Evolutionary conservation across 2,888 invertebrate species (phyloP).

Genomic region (Ceriagrion tenellum): DNA sequence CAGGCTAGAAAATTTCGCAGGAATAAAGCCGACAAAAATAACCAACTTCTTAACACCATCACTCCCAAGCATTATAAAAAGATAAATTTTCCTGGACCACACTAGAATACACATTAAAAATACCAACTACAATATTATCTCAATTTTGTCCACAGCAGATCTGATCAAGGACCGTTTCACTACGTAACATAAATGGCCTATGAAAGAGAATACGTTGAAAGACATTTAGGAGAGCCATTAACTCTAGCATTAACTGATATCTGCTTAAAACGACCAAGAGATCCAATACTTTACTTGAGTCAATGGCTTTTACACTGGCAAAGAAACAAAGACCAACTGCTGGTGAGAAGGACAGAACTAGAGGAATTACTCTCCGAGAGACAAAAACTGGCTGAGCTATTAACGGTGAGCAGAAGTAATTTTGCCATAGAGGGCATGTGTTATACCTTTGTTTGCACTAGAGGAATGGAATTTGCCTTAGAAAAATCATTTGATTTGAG

Average conservation of each 20-base stretch:
- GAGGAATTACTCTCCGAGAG: not conserved
- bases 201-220: slow-evolving; percentile 39
- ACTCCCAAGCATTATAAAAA: too few relatives aligned
- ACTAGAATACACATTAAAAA: too few relatives aligned
- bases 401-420: not conserved
- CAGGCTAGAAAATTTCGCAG: too few relatives aligned
- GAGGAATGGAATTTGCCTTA: too few relatives aligned
- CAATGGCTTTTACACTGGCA: slow-evolving; percentile 40
- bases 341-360: not conserved
- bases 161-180: not conserved
- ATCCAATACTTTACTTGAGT: slow-evolving; percentile 25
- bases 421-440: not conserved
- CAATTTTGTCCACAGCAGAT: not conserved
- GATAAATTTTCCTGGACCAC: too few relatives aligned
- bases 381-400: not conserved
- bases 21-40: too few relatives aligned
- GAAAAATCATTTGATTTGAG: too few relatives aligned
- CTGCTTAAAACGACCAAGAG: slow-evolving; percentile 41
- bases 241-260: slow-evolving; percentile 39
- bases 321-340: not conserved
- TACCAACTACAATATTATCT: not conserved
- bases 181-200: not conserved
- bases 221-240: slow-evolving; percentile 30
- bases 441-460: too few relatives aligned
- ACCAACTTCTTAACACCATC: too few relatives aligned